These are phyloP conservation scores for Dendronephthya gigantea DNA, from an alignment of 64 coral and sea anemone genomes.

Conservation along the genomic window DNA sequence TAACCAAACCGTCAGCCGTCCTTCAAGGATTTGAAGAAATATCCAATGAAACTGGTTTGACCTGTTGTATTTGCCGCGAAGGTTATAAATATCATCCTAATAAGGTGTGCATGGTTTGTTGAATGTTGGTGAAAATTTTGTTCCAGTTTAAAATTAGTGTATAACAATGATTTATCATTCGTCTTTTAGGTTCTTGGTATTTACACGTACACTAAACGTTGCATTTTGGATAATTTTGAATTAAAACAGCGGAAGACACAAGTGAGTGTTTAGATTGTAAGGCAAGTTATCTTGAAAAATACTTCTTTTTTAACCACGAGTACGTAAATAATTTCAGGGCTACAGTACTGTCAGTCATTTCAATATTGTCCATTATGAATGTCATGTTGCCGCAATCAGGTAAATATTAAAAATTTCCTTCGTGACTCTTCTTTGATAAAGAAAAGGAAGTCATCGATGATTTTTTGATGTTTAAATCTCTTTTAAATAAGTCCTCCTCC, in stretches of 20 bases:
- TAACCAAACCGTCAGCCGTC: constrained; percentile 64
- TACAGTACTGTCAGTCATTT: constrained; percentile 95
- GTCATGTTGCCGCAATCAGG: constrained; percentile 97
- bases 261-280: background rate
- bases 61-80: constrained; percentile 91
- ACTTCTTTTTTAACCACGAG: background rate
- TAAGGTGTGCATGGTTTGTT: constrained; percentile 39
- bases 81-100: constrained; percentile 91
- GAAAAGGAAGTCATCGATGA: no score
- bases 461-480: no score
- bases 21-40: constrained; percentile 92
- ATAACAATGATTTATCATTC: background rate
- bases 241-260: constrained; percentile 92
- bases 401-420: background rate
- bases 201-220: constrained; percentile 92
- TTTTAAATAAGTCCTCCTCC: no score
- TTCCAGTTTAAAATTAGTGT: no score
- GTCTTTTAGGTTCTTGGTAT: constrained; percentile 79
- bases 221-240: constrained; percentile 78
- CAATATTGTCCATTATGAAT: constrained; percentile 97
- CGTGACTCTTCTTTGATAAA: background rate
- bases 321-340: background rate
- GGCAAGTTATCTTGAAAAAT: background rate
- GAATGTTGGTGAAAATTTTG: background rate
- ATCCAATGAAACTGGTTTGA: constrained; percentile 64